Evolutionary conservation across 2,113 vertebrate species (phyloP).

Genomic region (Morphnarchus princeps): DNA sequence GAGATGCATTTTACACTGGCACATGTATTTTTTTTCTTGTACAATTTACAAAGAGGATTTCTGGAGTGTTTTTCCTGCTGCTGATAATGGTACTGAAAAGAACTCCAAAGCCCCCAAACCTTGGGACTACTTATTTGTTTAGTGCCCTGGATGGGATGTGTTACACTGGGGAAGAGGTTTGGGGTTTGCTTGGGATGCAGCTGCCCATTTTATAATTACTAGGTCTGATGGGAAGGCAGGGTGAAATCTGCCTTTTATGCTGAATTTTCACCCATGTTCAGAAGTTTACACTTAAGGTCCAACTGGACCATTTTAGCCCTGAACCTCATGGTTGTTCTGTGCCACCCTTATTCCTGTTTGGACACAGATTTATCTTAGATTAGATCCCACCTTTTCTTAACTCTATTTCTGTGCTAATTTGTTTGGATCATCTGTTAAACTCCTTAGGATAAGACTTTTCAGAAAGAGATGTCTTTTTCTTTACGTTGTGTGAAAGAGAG

Average conservation of each 20-base stretch:
- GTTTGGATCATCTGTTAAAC: neutral
- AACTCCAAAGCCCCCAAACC: fast-evolving
- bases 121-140: fast-evolving
- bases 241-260: neutral
- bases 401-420: neutral
- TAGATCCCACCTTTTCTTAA: neutral
- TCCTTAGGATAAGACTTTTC: neutral
- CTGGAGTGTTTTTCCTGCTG: neutral
- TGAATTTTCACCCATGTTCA: neutral
- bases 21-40: fast-evolving
- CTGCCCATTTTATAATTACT: neutral
- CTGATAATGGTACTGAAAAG: neutral
- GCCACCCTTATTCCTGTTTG: neutral
- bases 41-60: neutral
- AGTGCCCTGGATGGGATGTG: neutral
- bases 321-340: neutral
- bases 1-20: neutral
- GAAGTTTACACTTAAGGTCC: neutral
- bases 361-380: neutral
- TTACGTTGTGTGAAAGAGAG: neutral
- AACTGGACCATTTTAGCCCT: neutral
- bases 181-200: neutral
- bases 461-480: neutral
- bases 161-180: neutral
- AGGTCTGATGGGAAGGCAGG: neutral